Evolutionary conservation across 2,113 vertebrate genomes (phyloP).

Genomic region (Pangasianodon gigas): DNA sequence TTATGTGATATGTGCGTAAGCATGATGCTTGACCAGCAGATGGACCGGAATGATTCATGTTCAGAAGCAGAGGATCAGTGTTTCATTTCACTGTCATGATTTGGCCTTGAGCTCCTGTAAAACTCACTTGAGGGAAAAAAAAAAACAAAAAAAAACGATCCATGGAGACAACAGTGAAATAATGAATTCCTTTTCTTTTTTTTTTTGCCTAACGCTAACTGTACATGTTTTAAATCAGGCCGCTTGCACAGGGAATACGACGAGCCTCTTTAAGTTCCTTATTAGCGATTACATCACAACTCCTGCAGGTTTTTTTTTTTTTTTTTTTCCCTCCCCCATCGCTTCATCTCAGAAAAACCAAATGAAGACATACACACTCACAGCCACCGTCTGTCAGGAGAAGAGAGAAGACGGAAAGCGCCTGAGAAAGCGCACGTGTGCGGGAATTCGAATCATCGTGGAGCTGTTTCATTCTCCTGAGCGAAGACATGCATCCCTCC

Average conservation of each 20-base stretch:
- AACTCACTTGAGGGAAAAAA: background rate
- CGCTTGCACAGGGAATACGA: background rate
- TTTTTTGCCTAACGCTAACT: background rate
- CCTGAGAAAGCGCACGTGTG: background rate
- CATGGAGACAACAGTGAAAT: background rate
- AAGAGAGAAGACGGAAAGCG: background rate
- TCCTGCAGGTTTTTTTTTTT: background rate
- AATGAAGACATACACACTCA: background rate
- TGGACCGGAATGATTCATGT: background rate
- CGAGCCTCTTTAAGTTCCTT: background rate
- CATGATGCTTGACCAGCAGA: background rate
- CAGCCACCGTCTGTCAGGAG: background rate
- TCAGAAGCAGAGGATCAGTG: background rate
- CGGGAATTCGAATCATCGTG: constrained; percentile 4
- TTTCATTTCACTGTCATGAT: background rate
- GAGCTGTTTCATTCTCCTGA: background rate
- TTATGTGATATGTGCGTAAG: background rate
- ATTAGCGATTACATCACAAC: background rate
- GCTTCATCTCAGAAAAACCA: background rate
- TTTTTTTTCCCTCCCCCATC: background rate
- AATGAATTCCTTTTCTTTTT: background rate
- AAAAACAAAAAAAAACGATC: too few species aligned
- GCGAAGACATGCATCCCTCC: background rate
- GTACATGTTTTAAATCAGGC: constrained; percentile 12
- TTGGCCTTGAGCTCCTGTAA: constrained; percentile 10